Conservation (phyloP, 1,140 invertebrate species). For the Drosophila ironensis region DNA sequence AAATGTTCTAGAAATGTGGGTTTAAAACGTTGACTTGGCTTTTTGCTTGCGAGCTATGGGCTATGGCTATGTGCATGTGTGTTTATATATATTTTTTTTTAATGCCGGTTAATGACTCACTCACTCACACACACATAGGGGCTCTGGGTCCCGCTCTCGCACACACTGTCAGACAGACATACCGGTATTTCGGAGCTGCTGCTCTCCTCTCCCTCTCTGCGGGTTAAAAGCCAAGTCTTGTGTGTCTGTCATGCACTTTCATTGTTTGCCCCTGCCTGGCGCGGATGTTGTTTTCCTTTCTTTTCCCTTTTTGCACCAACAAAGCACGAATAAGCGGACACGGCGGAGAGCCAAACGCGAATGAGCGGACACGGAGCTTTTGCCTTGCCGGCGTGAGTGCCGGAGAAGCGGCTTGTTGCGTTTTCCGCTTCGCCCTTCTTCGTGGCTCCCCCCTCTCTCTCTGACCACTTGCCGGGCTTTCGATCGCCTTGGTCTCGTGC, state of each 20-base stretch:
- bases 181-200: slow-evolving; percentile 64
- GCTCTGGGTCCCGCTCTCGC: neutral
- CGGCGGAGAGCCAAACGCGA: slow-evolving; percentile 14
- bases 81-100: slow-evolving; percentile 16
- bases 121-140: slow-evolving; percentile 1
- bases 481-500: no score
- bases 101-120: slow-evolving; percentile 76
- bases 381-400: slow-evolving; percentile 46
- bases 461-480: no score
- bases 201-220: no score
- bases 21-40: neutral
- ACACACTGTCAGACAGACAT: slow-evolving; percentile 31
- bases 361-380: slow-evolving; percentile 35
- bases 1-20: neutral
- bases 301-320: slow-evolving; percentile 28
- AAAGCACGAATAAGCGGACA: slow-evolving; percentile 26
- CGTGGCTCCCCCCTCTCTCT: no score
- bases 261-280: no score
- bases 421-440: no score
- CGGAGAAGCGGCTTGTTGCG: no score
- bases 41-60: no score
- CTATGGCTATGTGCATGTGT: no score
- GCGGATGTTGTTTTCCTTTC: slow-evolving; percentile 3
- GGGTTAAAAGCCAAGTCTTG: no score
- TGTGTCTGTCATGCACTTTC: neutral